Percentiles rank a stretch among this genome's conserved stretches.
Conservation (phyloP, 2,888 invertebrate species). For the Parapristionchus giblindavisi region DNA sequence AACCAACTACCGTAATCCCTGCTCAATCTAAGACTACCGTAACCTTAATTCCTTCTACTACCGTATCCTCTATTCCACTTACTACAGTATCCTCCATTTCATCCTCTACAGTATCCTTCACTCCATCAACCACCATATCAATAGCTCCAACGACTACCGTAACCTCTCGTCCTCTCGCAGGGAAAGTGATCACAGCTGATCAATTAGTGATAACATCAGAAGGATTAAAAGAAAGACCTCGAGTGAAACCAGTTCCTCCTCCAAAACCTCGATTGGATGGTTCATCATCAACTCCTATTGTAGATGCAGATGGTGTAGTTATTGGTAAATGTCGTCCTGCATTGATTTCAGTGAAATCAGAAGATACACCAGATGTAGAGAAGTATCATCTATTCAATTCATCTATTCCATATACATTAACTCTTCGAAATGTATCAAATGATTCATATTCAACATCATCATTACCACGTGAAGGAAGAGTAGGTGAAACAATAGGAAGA, state of each 20-base stretch:
- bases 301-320: slow-evolving; percentile 27
- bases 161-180: slow-evolving; percentile 61
- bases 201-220: slow-evolving; percentile 63
- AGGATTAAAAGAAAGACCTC: slow-evolving; percentile 51
- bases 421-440: slow-evolving; percentile 62
- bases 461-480: slow-evolving; percentile 39
- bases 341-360: slow-evolving; percentile 65
- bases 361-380: slow-evolving; percentile 65
- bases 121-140: slow-evolving; percentile 7
- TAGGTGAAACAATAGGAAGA: slow-evolving; percentile 27
- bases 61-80: background rate
- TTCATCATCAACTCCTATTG: slow-evolving; percentile 19
- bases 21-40: background rate
- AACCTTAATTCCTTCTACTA: background rate
- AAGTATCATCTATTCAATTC: slow-evolving; percentile 60
- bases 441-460: slow-evolving; percentile 38
- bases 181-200: slow-evolving; percentile 62
- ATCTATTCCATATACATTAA: slow-evolving; percentile 69
- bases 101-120: background rate
- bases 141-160: slow-evolving; percentile 44
- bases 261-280: slow-evolving; percentile 12
- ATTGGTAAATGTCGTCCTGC: slow-evolving; percentile 47
- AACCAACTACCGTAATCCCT: background rate
- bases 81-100: background rate
- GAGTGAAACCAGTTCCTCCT: slow-evolving; percentile 38